Evolutionary conservation across 2,113 vertebrate species (phyloP), one percentile per base, ranked within the genome.

Genomic region (Paradoxurus hermaphroditus): DNA sequence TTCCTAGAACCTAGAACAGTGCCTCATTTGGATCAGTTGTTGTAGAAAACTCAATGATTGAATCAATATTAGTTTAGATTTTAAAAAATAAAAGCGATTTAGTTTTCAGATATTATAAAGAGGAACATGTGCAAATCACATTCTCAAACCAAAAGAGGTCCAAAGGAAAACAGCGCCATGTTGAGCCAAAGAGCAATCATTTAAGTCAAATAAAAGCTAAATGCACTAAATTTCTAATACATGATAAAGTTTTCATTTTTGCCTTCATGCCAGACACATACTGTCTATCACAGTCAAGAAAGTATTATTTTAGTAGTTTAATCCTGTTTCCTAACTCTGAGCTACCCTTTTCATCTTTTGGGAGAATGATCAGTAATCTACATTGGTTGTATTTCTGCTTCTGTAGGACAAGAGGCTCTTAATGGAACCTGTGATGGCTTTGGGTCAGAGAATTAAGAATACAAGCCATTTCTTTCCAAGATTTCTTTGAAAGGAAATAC

Each of bases 291-390:
- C n/a, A 73, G 41, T 56, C 41, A 79, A 89, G 39, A 67, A 84
- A 93, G n/a, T 90, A 92, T 90, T 83, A 62, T 79, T 95, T 91
- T 79, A 96, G 75, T 46, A 87, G 41, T 94, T 95, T 93, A 96
- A 91, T 91, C 92, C 72, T 86, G 67, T 88, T 94, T 90, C 41
- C 39, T 34, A 95, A 75, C 53, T 95, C 78, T 81, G 39, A 95
- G 83, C 12, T 94, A 87, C 65, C 31, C 87, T 95, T 94, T 96
- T 62, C 81, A 62, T 93, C 67, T 93, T 96, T 67, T 34, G 73
- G 29, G 87, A 95, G 79, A 97, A 95, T 93, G 68, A 65, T 31
- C 96, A 97, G 68, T 75, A 90, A 84, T 34, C n/a, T 86, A 92
- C 68, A 87, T 65, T 82, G 81, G 93, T 81, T 89, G 27, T 56